phyloP scores from a whole-genome alignment of 2,797 vertebrate genomes.

The Mareca penelope region DNA sequence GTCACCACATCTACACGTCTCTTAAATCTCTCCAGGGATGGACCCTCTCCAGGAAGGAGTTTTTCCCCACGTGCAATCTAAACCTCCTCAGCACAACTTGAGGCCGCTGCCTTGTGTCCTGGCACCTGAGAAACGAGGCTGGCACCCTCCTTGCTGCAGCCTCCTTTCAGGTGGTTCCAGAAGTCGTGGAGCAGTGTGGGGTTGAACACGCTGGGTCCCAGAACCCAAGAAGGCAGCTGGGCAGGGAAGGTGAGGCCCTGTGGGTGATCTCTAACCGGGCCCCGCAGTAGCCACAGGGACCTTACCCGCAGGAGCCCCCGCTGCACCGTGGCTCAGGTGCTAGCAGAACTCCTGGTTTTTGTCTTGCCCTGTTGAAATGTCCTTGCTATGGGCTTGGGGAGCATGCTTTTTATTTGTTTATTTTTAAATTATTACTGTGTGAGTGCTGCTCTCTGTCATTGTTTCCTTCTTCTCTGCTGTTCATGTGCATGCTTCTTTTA shows the following conservation, averaged over 20 bases:
- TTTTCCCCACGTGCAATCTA: too few species aligned
- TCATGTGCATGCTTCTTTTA: background rate
- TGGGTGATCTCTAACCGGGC: background rate
- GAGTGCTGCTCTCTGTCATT: background rate
- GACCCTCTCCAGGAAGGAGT: too few species aligned
- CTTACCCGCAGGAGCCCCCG: background rate
- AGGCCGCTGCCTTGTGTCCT: too few species aligned
- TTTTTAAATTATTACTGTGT: background rate
- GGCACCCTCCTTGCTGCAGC: too few species aligned
- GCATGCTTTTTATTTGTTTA: background rate
- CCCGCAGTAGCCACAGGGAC: rapidly evolving
- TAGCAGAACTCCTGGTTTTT: background rate
- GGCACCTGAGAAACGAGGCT: too few species aligned
- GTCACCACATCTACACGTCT: too few species aligned
- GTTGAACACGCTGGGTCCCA: too few species aligned
- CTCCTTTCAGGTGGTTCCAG: too few species aligned
- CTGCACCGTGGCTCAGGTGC: rapidly evolving
- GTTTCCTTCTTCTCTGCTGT: background rate
- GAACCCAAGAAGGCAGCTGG: background rate
- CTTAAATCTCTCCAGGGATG: too few species aligned
- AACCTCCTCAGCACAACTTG: too few species aligned
- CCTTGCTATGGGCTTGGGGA: background rate
- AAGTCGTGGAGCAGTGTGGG: too few species aligned
- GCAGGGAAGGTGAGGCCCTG: background rate
- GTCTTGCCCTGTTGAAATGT: background rate